Evolutionary conservation across 2,113 vertebrate species (phyloP).

Genomic region (Microcebus murinus): DNA sequence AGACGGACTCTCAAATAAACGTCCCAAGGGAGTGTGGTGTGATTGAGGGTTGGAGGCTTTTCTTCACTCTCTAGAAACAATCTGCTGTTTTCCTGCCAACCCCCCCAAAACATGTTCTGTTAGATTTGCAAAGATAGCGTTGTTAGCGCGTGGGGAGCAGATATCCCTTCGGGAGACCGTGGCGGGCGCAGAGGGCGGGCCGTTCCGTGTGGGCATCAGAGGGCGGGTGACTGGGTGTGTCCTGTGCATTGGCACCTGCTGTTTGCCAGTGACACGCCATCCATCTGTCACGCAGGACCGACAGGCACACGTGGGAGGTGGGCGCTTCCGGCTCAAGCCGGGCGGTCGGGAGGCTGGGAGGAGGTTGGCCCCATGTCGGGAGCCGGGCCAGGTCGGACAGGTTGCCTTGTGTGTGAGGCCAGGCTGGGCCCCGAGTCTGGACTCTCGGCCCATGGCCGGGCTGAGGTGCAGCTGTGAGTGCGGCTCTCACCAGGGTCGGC

Average conservation of each 20-base stretch:
- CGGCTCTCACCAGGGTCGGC: background rate
- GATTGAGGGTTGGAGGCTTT: background rate
- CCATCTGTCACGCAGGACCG: background rate
- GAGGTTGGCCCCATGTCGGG: accelerated
- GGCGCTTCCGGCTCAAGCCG: background rate
- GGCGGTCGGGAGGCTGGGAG: accelerated
- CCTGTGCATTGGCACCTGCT: background rate
- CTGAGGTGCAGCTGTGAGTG: background rate
- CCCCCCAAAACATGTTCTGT: background rate
- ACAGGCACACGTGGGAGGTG: background rate
- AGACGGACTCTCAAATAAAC: background rate
- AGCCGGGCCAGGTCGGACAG: too few species aligned
- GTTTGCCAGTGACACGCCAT: background rate
- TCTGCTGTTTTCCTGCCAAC: background rate
- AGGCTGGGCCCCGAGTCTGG: background rate
- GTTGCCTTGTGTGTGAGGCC: background rate
- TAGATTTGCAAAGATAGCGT: background rate
- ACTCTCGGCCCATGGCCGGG: background rate
- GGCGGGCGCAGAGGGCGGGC: background rate
- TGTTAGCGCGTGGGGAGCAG: accelerated
- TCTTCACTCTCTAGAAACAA: background rate
- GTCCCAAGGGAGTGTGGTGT: background rate
- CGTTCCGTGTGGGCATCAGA: accelerated
- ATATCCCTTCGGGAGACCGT: background rate
- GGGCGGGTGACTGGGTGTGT: background rate